Evolutionary conservation across 2,888 invertebrate species (phyloP), one percentile per base, ranked within the genome.

Genomic region (Phragmatobia fuliginosa): DNA sequence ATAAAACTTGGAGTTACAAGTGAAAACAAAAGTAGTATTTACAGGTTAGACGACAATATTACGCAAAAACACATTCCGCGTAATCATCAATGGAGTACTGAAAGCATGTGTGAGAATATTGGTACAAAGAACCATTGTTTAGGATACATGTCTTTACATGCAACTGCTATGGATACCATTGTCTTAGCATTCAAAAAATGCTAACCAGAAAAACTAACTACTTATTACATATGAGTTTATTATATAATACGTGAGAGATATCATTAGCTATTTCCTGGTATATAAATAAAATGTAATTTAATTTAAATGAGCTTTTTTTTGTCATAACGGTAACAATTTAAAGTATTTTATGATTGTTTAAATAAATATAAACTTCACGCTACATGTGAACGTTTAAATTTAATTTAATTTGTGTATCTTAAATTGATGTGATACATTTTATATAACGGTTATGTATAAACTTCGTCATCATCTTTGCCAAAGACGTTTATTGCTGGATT

Each of bases 21-120:
- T 73, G 81, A 83, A 82, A 82, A 83, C 77, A 76, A 75, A 72
- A 75, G 69, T 66, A 25, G 33, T 61, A 70, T 67, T 70, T 70
- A 67, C 67, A 62, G 49, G 56, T 58, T 25, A 67, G 74, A 79
- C 74, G 65, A 72, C 64, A 66, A 68, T 25, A 59, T 70, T 66
- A 70, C 61, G 62, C 73, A 89, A 87, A 83, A 87, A 89, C 82
- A 65, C 61, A 76, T 82, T 77, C 77, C 65, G 78, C 78, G 84
- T 85, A 86, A 83, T 76, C 77, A 77, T 83, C 74, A 84, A 84
- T 83, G 74, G 78, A 73, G 67, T 82, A 83, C 85, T 87, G 92
- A 92, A 92, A 91, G 92, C 85, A 78, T 71, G 84, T 65, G 70
- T 90, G 92, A 78, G 90, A 90, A 85, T 75, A 74, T 66, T 68